Base-by-base conservation (phyloP, 2,888 invertebrate genomes). In the Machimus rusticus region DNA sequence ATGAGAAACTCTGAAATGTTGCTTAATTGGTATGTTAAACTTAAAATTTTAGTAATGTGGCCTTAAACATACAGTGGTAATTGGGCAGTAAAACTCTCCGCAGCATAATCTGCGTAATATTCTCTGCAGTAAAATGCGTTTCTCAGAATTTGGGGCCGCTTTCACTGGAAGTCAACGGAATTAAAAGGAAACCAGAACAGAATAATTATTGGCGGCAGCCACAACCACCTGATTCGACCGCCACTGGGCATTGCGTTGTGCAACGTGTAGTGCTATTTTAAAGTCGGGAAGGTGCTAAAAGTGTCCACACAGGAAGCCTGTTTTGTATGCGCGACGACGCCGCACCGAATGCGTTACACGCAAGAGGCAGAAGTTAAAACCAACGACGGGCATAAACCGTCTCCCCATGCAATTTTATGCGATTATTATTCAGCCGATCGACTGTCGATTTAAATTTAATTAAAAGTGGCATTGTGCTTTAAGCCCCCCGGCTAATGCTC, bases 401-500 rank as follows among this genome's bases (percentile, higher is more conserved):
- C 84, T 55, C 66, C 23, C 66, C 66, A 34, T 81, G 55, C 81
- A 55, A 81, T 31, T 81, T 81, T 81, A 81, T 81, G 81, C 55
- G 55, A 81, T 81, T 81, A 81, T 81, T 81, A 81, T 81, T 81
- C 84, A 84, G 84, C 57, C 66, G 84, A 84, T 84, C 84, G 74
- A 23, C 43, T 39, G 66, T 39, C 66, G 74, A 84, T 84, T 66
- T 74, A 66, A 84, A 84, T 84, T 84, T 84, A 84, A 84, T 84
- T 66, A 66, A 84, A 84, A 84, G 37, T 84, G 57, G 31, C 39
- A 84, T 84, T 57, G 84, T 84, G 51, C 23, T 81, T 6, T 78
- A 66, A 66, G 28, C 66, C 28, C 28, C 12, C 4, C 19, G 66
- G 66, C 28, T 66, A 66, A 66, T 66, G 66, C 23, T 66, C 12